Evolutionary conservation across 2,888 invertebrate species (phyloP).

Genomic region (Salticus scenicus): DNA sequence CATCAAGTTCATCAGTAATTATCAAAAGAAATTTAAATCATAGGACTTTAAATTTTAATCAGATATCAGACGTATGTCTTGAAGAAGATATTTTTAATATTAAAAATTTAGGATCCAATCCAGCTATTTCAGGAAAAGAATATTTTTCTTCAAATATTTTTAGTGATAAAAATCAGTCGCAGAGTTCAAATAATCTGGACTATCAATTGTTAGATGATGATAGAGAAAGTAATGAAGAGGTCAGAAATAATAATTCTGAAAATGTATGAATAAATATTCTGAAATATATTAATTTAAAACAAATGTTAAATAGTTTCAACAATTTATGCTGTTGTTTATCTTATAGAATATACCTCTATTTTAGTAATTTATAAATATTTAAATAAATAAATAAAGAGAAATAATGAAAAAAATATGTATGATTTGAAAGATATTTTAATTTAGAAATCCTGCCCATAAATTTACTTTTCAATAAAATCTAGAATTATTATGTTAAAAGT

Average conservation of each 20-base stretch:
- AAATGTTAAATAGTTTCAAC: no score
- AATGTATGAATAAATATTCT: no score
- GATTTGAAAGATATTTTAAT: no score
- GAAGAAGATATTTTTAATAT: neutral
- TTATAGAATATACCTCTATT: no score
- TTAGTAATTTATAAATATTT: no score
- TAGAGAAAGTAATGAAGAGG: neutral
- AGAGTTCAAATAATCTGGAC: neutral
- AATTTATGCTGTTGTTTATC: no score
- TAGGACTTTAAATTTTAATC: neutral
- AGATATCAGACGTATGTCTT: neutral
- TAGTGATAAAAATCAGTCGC: neutral
- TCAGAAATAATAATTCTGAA: neutral
- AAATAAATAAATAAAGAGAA: no score
- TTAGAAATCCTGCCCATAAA: no score
- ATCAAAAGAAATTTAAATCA: slow-evolving; percentile 31
- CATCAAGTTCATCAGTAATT: slow-evolving; percentile 24
- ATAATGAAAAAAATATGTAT: no score
- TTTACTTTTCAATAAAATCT: no score
- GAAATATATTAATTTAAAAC: no score
- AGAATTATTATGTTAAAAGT: no score
- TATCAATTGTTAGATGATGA: neutral
- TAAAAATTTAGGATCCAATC: neutral
- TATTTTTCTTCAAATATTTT: neutral
- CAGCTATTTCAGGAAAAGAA: neutral